These are phyloP conservation scores for Eutolmus rufibarbis DNA, from an alignment of 2,888 invertebrate species.

Conservation along the genomic window DNA sequence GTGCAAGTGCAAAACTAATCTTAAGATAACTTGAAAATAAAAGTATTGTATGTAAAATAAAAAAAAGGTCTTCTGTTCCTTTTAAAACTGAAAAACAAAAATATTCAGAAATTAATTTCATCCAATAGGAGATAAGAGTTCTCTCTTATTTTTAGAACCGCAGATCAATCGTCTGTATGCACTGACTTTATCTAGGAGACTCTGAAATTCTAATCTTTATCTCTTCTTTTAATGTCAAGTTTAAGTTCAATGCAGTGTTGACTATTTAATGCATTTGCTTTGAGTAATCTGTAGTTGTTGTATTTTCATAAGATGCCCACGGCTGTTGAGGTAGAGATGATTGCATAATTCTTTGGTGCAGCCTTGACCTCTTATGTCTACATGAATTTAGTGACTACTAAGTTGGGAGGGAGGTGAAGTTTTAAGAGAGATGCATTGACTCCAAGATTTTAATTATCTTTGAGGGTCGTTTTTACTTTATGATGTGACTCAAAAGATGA, in stretches of 20 bases:
- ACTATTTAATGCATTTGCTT: background rate
- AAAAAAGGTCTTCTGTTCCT: too few species aligned
- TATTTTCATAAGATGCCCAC: background rate
- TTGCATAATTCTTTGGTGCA: background rate
- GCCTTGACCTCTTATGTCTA: background rate
- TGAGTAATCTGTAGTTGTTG: background rate
- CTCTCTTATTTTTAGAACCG: background rate
- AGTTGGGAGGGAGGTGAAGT: background rate
- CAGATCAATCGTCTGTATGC: background rate
- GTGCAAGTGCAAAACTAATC: background rate
- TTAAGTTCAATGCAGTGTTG: background rate
- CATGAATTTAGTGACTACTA: background rate
- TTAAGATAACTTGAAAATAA: background rate
- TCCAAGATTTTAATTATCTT: background rate
- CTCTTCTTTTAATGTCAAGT: background rate
- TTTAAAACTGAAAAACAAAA: too few species aligned
- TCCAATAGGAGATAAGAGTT: too few species aligned
- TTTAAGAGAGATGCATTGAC: background rate
- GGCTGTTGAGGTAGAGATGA: background rate
- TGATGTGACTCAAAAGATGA: background rate
- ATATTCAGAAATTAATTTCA: too few species aligned
- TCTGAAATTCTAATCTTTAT: too few species aligned
- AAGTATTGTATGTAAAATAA: too few species aligned
- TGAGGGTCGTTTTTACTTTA: background rate
- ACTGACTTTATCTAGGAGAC: background rate